Percentiles rank a stretch among this genome's conserved stretches.
These are phyloP conservation scores for Drosophila elegans DNA, from an alignment of 1,140 invertebrate species.

Conservation along the genomic window DNA sequence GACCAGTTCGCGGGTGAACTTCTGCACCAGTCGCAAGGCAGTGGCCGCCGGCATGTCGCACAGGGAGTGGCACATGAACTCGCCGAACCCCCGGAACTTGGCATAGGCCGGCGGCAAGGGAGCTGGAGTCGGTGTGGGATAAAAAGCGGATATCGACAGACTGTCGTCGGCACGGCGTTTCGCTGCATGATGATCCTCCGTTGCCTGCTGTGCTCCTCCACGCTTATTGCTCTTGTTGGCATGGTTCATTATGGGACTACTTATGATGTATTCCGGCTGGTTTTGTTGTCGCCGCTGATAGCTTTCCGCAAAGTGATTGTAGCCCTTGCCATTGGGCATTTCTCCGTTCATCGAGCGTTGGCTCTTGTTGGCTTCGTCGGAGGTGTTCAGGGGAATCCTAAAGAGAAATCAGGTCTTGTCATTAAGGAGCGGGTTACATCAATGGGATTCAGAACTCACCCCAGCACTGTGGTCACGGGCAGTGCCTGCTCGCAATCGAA, in stretches of 20 bases:
- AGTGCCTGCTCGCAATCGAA: constrained; percentile 62
- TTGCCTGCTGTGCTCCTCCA: background rate
- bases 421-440: background rate
- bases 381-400: constrained; percentile 56
- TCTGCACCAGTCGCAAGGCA: constrained; percentile 74
- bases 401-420: background rate
- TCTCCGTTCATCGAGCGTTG: constrained; percentile 42
- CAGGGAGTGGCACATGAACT: constrained; percentile 76
- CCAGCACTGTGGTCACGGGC: constrained; percentile 70
- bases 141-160: constrained; percentile 20
- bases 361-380: constrained; percentile 25
- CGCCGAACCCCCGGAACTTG: constrained; percentile 81
- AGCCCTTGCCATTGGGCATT: constrained; percentile 44
- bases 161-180: constrained; percentile 7
- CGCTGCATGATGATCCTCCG: constrained; percentile 5
- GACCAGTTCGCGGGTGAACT: constrained; percentile 78
- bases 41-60: constrained; percentile 65
- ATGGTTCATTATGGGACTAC: constrained; percentile 19
- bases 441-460: constrained; percentile 30
- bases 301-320: constrained; percentile 15
- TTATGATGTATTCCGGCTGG: constrained; percentile 48
- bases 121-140: constrained; percentile 3
- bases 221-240: constrained; percentile 4
- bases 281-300: constrained; percentile 21
- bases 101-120: constrained; percentile 38